Evolutionary conservation across 1,140 invertebrate species (phyloP).

Genomic region (Triops cancriformis): DNA sequence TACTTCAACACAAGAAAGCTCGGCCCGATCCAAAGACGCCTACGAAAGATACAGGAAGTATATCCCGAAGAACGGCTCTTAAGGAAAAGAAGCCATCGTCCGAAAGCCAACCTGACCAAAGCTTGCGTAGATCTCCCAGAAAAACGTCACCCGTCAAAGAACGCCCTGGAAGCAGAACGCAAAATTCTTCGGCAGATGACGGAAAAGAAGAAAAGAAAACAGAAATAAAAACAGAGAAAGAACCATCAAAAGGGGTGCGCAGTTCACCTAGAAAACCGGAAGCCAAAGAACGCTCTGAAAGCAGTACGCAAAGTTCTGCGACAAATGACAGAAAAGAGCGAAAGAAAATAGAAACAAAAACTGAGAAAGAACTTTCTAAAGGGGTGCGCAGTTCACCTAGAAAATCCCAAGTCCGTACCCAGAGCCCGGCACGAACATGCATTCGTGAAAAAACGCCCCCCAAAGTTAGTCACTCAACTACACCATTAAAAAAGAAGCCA

Average conservation of each 20-base stretch:
- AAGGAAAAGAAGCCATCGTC: neutral
- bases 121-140: neutral
- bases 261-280: neutral
- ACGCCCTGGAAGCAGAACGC: neutral
- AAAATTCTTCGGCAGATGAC: neutral
- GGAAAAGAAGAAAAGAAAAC: neutral
- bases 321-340: neutral
- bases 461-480: neutral
- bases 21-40: neutral
- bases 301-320: neutral
- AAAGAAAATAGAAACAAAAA: neutral
- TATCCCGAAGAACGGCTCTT: neutral
- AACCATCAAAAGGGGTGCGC: neutral
- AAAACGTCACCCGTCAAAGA: neutral
- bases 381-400: neutral
- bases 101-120: neutral
- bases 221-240: neutral
- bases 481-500: neutral
- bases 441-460: neutral
- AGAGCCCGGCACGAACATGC: neutral
- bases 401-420: neutral
- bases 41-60: neutral
- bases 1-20: constrained; percentile 30
- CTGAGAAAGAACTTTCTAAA: neutral
- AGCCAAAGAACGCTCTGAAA: neutral